These are phyloP conservation scores for Trissolcus brochymenae DNA, from an alignment of 2,888 invertebrate species.

Conservation along the genomic window DNA sequence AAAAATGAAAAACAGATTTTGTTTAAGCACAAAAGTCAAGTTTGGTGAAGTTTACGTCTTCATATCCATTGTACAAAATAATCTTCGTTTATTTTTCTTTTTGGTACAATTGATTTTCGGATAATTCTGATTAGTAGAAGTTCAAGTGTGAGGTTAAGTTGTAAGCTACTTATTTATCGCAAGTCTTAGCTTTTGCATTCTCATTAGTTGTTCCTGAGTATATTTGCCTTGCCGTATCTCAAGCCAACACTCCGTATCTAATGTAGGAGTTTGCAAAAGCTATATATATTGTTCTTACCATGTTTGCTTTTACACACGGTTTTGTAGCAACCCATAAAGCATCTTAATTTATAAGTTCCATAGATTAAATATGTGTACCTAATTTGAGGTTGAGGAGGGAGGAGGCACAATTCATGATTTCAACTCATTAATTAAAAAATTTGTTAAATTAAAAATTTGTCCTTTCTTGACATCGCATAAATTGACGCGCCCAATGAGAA, in stretches of 20 bases:
- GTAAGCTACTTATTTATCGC: slow-evolving; percentile 40
- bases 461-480: background rate
- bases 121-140: too few relatives aligned
- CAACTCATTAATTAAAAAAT: background rate
- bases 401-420: slow-evolving; percentile 8
- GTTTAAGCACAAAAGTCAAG: too few relatives aligned
- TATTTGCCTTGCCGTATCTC: slow-evolving; percentile 48
- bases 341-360: slow-evolving; percentile 45
- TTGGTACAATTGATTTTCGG: too few relatives aligned
- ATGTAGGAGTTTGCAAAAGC: slow-evolving; percentile 51
- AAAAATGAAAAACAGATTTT: too few relatives aligned
- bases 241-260: slow-evolving; percentile 52
- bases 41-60: too few relatives aligned
- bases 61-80: too few relatives aligned
- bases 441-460: background rate
- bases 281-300: slow-evolving; percentile 51
- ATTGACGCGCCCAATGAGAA: background rate
- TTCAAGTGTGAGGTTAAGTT: background rate
- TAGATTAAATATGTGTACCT: slow-evolving; percentile 27
- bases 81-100: too few relatives aligned
- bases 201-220: slow-evolving; percentile 50
- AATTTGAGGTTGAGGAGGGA: background rate
- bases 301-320: slow-evolving; percentile 36
- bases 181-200: slow-evolving; percentile 45
- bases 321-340: slow-evolving; percentile 43